Evolutionary conservation across 2,797 vertebrate genomes (phyloP).

Genomic region (Luscinia megarhynchos): DNA sequence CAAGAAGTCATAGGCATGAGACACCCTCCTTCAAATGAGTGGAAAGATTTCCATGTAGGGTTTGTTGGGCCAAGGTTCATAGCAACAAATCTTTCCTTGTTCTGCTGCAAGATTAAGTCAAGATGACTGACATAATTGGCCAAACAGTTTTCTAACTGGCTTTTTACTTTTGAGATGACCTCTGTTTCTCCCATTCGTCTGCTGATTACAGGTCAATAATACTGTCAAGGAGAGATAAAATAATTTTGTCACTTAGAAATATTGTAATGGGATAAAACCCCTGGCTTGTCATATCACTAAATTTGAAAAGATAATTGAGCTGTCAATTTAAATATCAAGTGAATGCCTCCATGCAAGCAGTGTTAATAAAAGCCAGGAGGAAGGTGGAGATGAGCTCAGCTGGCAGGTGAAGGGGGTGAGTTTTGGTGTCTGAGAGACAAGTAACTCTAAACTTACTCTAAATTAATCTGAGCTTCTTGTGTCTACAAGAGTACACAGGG

Average conservation of each 20-base stretch:
- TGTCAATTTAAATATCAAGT: slow-evolving; percentile 69
- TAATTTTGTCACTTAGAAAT: slow-evolving; percentile 71
- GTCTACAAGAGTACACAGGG: background rate
- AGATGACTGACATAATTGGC: slow-evolving; percentile 69
- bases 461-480: background rate
- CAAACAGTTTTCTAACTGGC: slow-evolving; percentile 65
- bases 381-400: slow-evolving; percentile 30
- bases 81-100: slow-evolving; percentile 63
- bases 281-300: slow-evolving; percentile 58
- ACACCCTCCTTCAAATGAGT: slow-evolving; percentile 6
- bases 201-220: slow-evolving; percentile 68
- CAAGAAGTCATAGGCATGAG: slow-evolving; percentile 29
- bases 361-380: slow-evolving; percentile 40
- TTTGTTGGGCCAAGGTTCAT: slow-evolving; percentile 57
- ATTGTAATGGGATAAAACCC: slow-evolving; percentile 61
- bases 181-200: slow-evolving; percentile 51
- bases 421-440: background rate
- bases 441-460: background rate
- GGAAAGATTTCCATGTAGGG: slow-evolving; percentile 35
- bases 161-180: slow-evolving; percentile 65
- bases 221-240: slow-evolving; percentile 66
- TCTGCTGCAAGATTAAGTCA: slow-evolving; percentile 59
- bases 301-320: slow-evolving; percentile 71
- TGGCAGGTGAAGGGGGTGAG: background rate
- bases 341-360: slow-evolving; percentile 14